phyloP scores from a whole-genome alignment of 2,888 invertebrate species.

The Synanthedon myopaeformis region DNA sequence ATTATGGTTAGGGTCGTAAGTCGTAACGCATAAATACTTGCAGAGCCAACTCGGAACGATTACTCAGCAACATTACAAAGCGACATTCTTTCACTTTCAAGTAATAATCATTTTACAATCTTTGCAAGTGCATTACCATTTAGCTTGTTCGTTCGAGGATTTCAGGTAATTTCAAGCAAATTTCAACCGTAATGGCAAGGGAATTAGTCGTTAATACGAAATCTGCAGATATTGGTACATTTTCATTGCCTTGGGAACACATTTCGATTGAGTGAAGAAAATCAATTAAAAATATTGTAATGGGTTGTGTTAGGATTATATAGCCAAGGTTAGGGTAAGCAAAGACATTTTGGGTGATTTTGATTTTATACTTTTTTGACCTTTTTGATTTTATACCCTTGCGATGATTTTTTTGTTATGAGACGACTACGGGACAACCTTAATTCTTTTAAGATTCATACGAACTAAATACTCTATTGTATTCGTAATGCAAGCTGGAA shows the following conservation, averaged over 20 bases:
- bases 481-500: conserved; percentile 28
- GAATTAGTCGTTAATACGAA: no score
- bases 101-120: not conserved
- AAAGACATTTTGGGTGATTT: no score
- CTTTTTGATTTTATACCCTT: no score
- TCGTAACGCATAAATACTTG: conserved; percentile 31
- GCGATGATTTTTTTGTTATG: no score
- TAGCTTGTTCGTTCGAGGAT: conserved; percentile 1
- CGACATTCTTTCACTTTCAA: conserved; percentile 19
- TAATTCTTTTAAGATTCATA: conserved; percentile 40
- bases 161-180: not conserved
- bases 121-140: not conserved
- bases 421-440: conserved; percentile 12
- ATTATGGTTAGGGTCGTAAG: conserved; percentile 29
- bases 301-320: no score
- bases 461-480: conserved; percentile 41
- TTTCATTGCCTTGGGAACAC: no score
- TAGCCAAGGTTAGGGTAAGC: no score
- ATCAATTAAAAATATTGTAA: no score
- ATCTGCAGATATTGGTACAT: no score
- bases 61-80: conserved; percentile 43
- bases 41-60: conserved; percentile 42
- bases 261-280: no score
- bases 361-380: no score
- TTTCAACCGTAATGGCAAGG: no score